Conservation (phyloP, 1,140 invertebrate genomes). For the Drosophila ohnishii region DNA sequence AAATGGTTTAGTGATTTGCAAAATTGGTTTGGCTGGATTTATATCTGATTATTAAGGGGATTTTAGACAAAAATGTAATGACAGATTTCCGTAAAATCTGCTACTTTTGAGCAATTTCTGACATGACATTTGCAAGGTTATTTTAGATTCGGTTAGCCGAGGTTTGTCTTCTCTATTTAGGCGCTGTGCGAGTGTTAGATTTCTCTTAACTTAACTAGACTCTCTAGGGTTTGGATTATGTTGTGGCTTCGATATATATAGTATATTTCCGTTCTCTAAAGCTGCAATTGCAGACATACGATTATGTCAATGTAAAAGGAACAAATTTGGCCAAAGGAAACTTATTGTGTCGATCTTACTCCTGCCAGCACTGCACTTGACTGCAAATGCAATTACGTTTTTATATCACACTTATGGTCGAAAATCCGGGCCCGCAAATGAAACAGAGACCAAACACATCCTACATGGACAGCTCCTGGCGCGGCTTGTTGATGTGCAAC, state of each 20-base stretch:
- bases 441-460: constrained; percentile 13
- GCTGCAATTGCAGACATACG: constrained; percentile 59
- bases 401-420: constrained; percentile 74
- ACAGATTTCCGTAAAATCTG: neutral
- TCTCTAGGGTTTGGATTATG: constrained; percentile 52
- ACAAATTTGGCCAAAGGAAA: constrained; percentile 76
- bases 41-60: neutral
- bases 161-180: constrained; percentile 17
- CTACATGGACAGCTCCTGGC: constrained; percentile 81
- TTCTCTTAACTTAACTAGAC: constrained; percentile 52
- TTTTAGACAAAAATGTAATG: constrained; percentile 7
- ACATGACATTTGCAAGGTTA: constrained; percentile 31
- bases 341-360: constrained; percentile 60
- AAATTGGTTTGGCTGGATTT: neutral
- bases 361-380: constrained; percentile 13
- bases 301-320: constrained; percentile 63
- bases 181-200: constrained; percentile 48
- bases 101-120: constrained; percentile 29
- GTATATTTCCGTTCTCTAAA: constrained; percentile 53
- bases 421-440: constrained; percentile 50
- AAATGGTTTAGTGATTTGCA: neutral
- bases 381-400: constrained; percentile 55
- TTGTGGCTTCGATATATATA: constrained; percentile 46
- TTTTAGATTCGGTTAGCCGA: constrained; percentile 8
- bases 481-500: constrained; percentile 76